Evolutionary conservation across 1,140 invertebrate species (phyloP).

Genomic region (Macrobrachium rosenbergii): DNA sequence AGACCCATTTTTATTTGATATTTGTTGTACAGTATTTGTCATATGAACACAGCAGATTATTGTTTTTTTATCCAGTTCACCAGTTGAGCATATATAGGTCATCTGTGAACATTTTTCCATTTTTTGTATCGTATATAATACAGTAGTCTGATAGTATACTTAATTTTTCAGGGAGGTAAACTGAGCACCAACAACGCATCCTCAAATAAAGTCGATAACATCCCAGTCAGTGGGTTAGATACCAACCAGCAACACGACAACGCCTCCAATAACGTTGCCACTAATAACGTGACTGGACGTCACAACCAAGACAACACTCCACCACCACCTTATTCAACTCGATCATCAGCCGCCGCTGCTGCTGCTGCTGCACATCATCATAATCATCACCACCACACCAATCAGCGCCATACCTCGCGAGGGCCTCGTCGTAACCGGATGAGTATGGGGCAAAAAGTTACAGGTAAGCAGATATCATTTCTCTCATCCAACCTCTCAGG

Average conservation of each 20-base stretch:
- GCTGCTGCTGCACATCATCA: slow-evolving; percentile 35
- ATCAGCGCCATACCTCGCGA: slow-evolving; percentile 44
- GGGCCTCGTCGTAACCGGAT: slow-evolving; percentile 67
- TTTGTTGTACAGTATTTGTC: no score
- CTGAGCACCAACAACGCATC: slow-evolving; percentile 47
- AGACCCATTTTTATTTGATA: no score
- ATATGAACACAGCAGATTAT: no score
- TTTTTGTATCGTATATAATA: no score
- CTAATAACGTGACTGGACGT: slow-evolving; percentile 64
- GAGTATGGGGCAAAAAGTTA: slow-evolving; percentile 67
- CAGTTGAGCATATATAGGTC: no score
- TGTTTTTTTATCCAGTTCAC: no score
- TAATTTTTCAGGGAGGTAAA: slow-evolving; percentile 38
- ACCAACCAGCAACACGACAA: slow-evolving; percentile 67
- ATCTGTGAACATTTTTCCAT: no score
- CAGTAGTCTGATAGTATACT: no score
- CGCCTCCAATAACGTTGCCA: slow-evolving; percentile 52
- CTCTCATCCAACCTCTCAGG: neutral
- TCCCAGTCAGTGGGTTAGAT: slow-evolving; percentile 51
- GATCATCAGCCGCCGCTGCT: slow-evolving; percentile 51
- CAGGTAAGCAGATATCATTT: slow-evolving; percentile 62
- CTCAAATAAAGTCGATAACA: slow-evolving; percentile 63
- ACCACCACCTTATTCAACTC: slow-evolving; percentile 54
- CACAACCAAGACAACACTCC: slow-evolving; percentile 34
- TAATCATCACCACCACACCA: slow-evolving; percentile 18